A percentile compares a stretch with the other conserved stretches of the same genome.
These are phyloP conservation scores for Mythimna pallens DNA, from an alignment of 2,888 invertebrate genomes.

Conservation along the genomic window DNA sequence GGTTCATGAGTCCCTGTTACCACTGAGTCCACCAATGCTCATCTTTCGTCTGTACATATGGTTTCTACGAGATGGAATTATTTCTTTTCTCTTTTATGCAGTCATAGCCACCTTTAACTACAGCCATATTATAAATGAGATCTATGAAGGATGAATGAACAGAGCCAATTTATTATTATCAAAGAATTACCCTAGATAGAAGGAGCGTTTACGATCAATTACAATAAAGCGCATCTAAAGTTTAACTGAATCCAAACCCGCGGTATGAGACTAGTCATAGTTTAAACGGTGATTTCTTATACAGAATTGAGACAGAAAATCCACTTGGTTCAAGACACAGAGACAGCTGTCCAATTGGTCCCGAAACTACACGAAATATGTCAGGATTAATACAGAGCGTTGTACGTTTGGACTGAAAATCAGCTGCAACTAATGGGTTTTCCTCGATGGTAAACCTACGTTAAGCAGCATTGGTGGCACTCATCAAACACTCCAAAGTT, in stretches of 20 bases:
- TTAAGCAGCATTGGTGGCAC: too few relatives aligned
- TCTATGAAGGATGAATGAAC: background rate
- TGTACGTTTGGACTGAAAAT: background rate
- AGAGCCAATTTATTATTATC: background rate
- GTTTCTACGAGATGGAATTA: too few relatives aligned
- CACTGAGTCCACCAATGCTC: too few relatives aligned
- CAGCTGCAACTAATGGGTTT: background rate
- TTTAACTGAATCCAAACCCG: slow-evolving; percentile 53
- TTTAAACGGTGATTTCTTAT: slow-evolving; percentile 37
- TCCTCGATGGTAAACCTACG: too few relatives aligned
- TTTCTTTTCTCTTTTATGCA: too few relatives aligned
- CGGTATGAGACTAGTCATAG: slow-evolving; percentile 31
- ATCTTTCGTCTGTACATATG: too few relatives aligned
- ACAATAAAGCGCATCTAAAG: slow-evolving; percentile 53
- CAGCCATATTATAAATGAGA: background rate
- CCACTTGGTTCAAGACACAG: background rate
- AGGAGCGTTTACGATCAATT: slow-evolving; percentile 51
- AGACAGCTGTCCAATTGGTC: too few relatives aligned
- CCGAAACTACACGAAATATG: background rate
- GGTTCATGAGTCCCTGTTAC: too few relatives aligned
- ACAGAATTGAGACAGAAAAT: slow-evolving; percentile 14
- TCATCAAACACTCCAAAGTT: too few relatives aligned
- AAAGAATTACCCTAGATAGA: slow-evolving; percentile 6
- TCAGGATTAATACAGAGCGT: background rate
- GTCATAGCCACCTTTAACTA: too few relatives aligned